Conservation (phyloP, 2,888 invertebrate genomes). For the Cantharis lateralis region DNA sequence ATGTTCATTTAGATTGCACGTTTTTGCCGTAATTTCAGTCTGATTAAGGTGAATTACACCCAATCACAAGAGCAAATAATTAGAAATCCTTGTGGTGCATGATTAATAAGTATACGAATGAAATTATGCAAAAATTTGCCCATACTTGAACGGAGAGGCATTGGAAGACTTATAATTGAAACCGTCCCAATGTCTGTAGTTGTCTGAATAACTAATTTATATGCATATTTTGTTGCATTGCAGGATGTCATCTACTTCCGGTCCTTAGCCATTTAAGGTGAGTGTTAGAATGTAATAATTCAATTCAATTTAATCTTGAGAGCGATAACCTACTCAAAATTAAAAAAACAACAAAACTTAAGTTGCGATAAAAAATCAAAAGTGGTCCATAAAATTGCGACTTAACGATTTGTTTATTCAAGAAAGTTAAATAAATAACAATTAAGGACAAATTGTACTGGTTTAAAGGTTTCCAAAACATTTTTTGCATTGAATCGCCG, state of each 20-base stretch:
- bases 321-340: conserved; percentile 17
- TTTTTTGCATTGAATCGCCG: background rate
- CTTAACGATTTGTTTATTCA: background rate
- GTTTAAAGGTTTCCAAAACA: background rate
- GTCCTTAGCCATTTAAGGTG: conserved; percentile 84
- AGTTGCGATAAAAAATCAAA: background rate
- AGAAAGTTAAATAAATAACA: background rate
- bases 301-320: conserved; percentile 11
- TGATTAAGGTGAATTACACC: background rate
- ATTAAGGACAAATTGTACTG: background rate
- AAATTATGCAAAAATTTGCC: background rate
- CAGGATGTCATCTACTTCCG: conserved; percentile 88
- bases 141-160: background rate
- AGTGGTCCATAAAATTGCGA: background rate
- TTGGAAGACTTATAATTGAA: background rate
- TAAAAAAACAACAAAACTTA: background rate
- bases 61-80: background rate
- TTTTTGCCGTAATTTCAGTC: background rate
- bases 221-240: conserved; percentile 50
- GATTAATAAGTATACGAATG: background rate
- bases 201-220: conserved; percentile 34
- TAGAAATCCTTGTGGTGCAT: background rate
- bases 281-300: conserved; percentile 48
- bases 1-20: no score
- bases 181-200: background rate